Conservation (phyloP, 1,140 invertebrate genomes). For the Drosophila malerkotliana region DNA sequence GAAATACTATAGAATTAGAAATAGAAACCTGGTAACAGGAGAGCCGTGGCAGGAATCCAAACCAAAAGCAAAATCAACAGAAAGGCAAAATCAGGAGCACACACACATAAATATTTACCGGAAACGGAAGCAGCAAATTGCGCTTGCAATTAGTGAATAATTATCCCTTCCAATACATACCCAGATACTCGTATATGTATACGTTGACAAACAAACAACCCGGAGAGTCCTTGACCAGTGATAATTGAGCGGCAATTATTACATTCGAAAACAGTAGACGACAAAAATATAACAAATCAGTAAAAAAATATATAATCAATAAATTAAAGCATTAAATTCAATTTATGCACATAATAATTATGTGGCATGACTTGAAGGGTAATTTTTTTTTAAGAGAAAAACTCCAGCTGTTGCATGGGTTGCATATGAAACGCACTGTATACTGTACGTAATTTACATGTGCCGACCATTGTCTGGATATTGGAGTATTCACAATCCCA, state of each 20-base stretch:
- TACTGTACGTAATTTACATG: constrained; percentile 22
- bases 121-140: constrained; percentile 61
- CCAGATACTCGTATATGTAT: neutral
- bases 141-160: constrained; percentile 64
- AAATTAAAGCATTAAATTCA: neutral
- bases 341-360: too few species aligned
- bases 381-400: constrained; percentile 17
- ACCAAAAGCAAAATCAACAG: too few species aligned
- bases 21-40: neutral
- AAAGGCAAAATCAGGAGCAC: neutral
- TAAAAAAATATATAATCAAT: neutral
- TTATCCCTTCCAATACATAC: constrained; percentile 42
- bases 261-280: constrained; percentile 6
- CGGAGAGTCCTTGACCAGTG: constrained; percentile 9
- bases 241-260: constrained; percentile 33
- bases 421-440: constrained; percentile 24
- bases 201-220: neutral
- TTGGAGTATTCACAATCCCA: constrained; percentile 4
- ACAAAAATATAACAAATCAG: neutral
- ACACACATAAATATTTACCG: constrained; percentile 23
- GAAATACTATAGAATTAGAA: constrained; percentile 3
- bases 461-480: constrained; percentile 24
- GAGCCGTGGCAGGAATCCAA: too few species aligned
- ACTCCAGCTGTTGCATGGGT: constrained; percentile 19
- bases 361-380: neutral